phyloP scores from a whole-genome alignment of 2,113 vertebrate species.

The Chlorocebus sabaeus region DNA sequence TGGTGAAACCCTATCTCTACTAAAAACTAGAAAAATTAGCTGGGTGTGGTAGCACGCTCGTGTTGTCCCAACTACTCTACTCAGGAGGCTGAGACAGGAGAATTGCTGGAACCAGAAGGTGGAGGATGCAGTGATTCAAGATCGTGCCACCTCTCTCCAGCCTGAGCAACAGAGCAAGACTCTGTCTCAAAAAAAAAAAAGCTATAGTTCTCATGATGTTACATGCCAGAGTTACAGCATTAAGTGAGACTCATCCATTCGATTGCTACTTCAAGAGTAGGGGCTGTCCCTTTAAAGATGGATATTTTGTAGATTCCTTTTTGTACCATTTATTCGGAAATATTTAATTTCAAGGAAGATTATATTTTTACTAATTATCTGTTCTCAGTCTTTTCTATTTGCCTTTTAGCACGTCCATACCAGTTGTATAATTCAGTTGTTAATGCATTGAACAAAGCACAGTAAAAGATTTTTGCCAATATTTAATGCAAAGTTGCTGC shows the following conservation, averaged over 20 bases:
- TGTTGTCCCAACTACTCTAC: too few relatives aligned
- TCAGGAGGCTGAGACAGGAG: too few relatives aligned
- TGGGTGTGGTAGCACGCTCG: too few relatives aligned
- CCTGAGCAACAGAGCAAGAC: too few relatives aligned
- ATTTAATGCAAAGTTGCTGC: neutral
- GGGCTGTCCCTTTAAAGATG: neutral
- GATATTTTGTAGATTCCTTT: neutral
- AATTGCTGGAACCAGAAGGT: too few relatives aligned
- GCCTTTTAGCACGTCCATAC: neutral
- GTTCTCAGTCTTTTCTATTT: conserved; percentile 16
- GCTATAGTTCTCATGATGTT: neutral
- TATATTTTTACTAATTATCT: neutral
- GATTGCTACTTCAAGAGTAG: neutral
- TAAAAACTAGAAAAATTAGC: too few relatives aligned
- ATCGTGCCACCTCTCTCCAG: too few relatives aligned
- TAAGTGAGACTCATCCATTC: neutral
- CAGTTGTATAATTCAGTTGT: neutral
- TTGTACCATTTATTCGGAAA: conserved; percentile 14
- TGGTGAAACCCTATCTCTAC: too few relatives aligned
- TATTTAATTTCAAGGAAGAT: conserved; percentile 17
- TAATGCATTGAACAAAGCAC: conserved; percentile 9
- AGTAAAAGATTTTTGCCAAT: neutral
- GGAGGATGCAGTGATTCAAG: too few relatives aligned
- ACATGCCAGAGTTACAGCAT: neutral
- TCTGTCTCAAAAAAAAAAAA: too few relatives aligned